These are phyloP conservation scores for Petroica traversi DNA, from an alignment of 2,113 vertebrate species.

Conservation along the genomic window DNA sequence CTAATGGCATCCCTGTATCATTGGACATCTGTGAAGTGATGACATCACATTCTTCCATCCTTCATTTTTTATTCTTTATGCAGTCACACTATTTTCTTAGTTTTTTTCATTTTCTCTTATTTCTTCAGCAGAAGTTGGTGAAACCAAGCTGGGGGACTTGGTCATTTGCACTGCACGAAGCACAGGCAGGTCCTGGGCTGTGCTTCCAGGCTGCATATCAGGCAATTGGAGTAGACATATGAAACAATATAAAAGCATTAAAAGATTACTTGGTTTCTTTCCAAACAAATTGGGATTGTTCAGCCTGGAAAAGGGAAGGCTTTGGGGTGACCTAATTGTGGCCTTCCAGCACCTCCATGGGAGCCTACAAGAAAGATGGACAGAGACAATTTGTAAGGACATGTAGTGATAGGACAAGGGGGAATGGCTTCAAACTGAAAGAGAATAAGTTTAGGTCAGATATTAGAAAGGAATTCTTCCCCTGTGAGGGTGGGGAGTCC, in stretches of 20 bases:
- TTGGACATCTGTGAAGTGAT: neutral
- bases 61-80: neutral
- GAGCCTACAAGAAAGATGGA: too few species aligned
- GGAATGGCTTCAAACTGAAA: neutral
- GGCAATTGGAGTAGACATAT: neutral
- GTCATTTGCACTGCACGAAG: neutral
- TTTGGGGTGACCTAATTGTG: neutral
- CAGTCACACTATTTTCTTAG: neutral
- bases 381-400: neutral
- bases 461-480: neutral
- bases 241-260: neutral
- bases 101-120: neutral
- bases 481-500: neutral
- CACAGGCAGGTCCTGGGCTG: neutral
- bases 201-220: neutral
- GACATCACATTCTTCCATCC: neutral
- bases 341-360: neutral
- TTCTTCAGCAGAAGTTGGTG: neutral
- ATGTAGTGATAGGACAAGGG: neutral
- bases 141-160: neutral
- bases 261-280: neutral
- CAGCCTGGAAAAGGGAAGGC: neutral
- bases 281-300: neutral
- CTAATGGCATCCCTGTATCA: neutral
- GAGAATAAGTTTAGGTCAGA: too few species aligned